Evolutionary conservation across 2,888 invertebrate species (phyloP).

Genomic region (Melinopterus prodromus): DNA sequence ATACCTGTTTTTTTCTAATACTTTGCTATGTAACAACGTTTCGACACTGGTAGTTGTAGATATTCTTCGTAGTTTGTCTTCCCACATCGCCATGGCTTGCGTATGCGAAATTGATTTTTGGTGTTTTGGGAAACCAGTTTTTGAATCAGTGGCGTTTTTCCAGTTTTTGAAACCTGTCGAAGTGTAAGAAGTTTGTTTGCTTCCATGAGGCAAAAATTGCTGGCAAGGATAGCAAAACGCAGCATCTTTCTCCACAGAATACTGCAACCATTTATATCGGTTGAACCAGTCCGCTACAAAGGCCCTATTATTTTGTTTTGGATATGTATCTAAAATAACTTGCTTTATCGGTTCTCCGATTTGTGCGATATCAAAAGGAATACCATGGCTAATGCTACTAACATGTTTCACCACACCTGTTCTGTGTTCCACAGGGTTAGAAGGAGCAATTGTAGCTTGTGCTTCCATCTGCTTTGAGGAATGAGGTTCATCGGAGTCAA

Average conservation of each 20-base stretch:
- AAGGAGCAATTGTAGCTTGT: background rate
- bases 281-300: too few species aligned
- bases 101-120: background rate
- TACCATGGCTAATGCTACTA: too few species aligned
- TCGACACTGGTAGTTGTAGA: background rate
- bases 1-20: constrained; percentile 4
- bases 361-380: too few species aligned
- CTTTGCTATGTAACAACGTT: background rate
- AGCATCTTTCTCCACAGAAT: background rate
- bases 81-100: background rate
- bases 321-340: too few species aligned
- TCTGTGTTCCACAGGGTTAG: background rate
- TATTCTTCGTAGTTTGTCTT: background rate
- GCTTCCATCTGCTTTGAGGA: background rate
- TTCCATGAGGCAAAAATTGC: background rate
- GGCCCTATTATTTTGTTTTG: too few species aligned
- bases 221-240: background rate
- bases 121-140: background rate
- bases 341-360: too few species aligned
- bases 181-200: background rate
- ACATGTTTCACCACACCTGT: background rate
- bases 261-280: background rate
- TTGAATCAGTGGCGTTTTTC: background rate
- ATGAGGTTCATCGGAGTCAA: background rate
- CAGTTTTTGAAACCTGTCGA: background rate